phyloP scores from a whole-genome alignment of 2,113 vertebrate species.

The Paramormyrops kingsleyae region DNA sequence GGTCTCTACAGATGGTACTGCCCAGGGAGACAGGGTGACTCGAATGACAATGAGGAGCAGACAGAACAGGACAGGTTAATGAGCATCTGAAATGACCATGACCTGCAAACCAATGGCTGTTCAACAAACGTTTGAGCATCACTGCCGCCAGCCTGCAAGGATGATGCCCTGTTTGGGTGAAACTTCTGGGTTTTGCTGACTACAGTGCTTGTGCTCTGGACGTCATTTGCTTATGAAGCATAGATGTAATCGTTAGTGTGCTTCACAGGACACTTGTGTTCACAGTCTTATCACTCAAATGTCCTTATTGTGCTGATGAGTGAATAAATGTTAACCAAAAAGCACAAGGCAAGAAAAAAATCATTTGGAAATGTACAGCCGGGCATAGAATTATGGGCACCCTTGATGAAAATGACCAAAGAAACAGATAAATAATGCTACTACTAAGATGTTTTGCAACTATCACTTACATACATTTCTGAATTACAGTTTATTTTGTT shows the following conservation, averaged over 20 bases:
- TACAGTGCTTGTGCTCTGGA: neutral
- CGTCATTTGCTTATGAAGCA: neutral
- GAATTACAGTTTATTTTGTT: neutral
- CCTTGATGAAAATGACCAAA: neutral
- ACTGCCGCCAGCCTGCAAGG: neutral
- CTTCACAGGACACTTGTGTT: neutral
- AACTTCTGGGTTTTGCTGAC: neutral
- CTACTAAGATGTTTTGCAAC: neutral
- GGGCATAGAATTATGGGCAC: neutral
- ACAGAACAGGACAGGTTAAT: slow-evolving; percentile 9
- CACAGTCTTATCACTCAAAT: neutral
- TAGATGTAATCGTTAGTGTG: neutral
- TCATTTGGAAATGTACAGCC: neutral
- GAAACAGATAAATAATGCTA: neutral
- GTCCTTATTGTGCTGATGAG: neutral
- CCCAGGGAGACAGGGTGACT: neutral
- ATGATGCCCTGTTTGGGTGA: neutral
- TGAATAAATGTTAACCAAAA: neutral
- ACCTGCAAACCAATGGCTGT: neutral
- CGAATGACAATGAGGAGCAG: neutral
- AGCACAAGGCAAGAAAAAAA: neutral
- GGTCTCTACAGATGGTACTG: slow-evolving; percentile 2
- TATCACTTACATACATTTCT: neutral
- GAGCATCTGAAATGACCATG: neutral
- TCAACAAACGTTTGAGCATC: neutral